A percentile compares a stretch with the other conserved stretches of the same genome.
These are phyloP conservation scores for Helostoma temminkii DNA, from an alignment of 2,797 vertebrate genomes.

Conservation along the genomic window DNA sequence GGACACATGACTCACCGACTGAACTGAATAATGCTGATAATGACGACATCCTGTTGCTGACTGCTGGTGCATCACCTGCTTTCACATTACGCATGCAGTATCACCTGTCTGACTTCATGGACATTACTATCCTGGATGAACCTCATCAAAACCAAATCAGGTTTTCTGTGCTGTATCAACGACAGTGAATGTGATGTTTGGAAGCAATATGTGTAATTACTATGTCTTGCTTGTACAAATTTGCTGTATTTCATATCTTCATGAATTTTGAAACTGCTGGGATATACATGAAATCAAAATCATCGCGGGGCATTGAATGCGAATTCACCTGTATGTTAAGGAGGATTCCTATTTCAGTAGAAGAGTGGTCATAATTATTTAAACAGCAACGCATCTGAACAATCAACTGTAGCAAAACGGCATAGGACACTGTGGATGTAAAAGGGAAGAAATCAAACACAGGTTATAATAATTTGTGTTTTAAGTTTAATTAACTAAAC, in stretches of 20 bases:
- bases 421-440: conserved; percentile 71
- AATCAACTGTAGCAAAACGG: conserved; percentile 62
- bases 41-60: conserved; percentile 1
- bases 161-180: conserved; percentile 38
- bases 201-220: conserved; percentile 26
- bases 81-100: not conserved
- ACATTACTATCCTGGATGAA: conserved; percentile 21
- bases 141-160: conserved; percentile 39
- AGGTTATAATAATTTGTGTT: conserved; percentile 50
- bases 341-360: conserved; percentile 31
- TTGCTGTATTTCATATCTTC: conserved; percentile 56
- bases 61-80: conserved; percentile 14
- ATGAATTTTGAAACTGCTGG: conserved; percentile 51
- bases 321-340: conserved; percentile 1
- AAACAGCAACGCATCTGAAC: conserved; percentile 40
- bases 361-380: conserved; percentile 33
- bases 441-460: conserved; percentile 72
- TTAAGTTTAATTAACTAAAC: conserved; percentile 58
- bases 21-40: conserved; percentile 8
- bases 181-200: conserved; percentile 12
- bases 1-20: conserved; percentile 16
- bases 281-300: conserved; percentile 29
- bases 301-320: conserved; percentile 41
- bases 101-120: conserved; percentile 1
- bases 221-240: conserved; percentile 36